Evolutionary conservation across 1,140 invertebrate species (phyloP).

Genomic region (Hesperophylax magnus): DNA sequence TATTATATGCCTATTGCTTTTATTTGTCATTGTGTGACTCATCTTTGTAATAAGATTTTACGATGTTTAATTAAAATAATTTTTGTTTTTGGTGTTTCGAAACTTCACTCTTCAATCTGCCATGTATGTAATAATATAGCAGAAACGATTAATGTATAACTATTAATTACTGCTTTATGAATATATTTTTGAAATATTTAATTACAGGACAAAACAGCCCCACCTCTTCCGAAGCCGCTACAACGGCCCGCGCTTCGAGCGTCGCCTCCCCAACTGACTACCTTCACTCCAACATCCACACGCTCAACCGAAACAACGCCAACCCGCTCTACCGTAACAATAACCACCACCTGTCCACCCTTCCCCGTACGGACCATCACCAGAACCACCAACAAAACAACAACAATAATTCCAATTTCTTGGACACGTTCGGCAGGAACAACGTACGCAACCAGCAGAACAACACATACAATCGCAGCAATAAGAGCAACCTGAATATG

Average conservation of each 20-base stretch:
- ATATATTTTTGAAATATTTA: not conserved
- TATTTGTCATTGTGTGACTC: too few species aligned
- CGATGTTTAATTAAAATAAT: too few species aligned
- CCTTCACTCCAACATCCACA: slow-evolving; percentile 68
- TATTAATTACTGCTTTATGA: too few species aligned
- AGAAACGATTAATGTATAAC: too few species aligned
- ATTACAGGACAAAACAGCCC: slow-evolving; percentile 81
- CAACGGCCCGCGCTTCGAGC: slow-evolving; percentile 84
- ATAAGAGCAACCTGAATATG: slow-evolving; percentile 61
- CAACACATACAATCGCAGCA: slow-evolving; percentile 57
- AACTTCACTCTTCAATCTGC: too few species aligned
- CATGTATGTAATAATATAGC: too few species aligned
- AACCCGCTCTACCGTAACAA: slow-evolving; percentile 59
- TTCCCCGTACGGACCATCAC: slow-evolving; percentile 71
- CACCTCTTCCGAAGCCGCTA: slow-evolving; percentile 84
- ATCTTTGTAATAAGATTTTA: too few species aligned
- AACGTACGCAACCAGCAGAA: slow-evolving; percentile 65
- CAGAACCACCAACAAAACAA: slow-evolving; percentile 49
- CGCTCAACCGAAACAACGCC: slow-evolving; percentile 66
- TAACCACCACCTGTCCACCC: slow-evolving; percentile 65
- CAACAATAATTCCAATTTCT: slow-evolving; percentile 16
- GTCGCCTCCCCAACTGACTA: slow-evolving; percentile 65
- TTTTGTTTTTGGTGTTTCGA: too few species aligned
- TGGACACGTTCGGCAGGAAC: slow-evolving; percentile 56
- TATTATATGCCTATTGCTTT: too few species aligned